phyloP scores from a whole-genome alignment of 2,113 vertebrate species.

The Megaptera novaeangliae region DNA sequence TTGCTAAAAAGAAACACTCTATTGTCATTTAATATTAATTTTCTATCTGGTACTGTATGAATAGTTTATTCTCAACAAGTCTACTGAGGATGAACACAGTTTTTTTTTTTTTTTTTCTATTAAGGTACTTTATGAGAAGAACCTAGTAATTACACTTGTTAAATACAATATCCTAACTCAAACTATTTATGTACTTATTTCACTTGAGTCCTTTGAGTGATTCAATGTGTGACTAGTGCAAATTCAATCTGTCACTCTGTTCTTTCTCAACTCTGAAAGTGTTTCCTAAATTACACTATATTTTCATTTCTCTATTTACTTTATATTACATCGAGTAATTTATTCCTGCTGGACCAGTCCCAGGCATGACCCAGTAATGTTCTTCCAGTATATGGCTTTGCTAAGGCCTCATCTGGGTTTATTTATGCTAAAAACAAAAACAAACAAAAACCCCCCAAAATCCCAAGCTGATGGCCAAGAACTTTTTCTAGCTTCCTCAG shows the following conservation, averaged over 20 bases:
- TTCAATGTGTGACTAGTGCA: not conserved
- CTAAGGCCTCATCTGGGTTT: not conserved
- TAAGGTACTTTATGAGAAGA: not conserved
- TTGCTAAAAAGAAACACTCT: not conserved
- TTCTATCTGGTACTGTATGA: not conserved
- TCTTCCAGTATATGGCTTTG: not conserved
- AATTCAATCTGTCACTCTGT: not conserved
- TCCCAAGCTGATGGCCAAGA: not conserved
- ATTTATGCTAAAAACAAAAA: conserved; percentile 21
- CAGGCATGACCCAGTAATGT: not conserved
- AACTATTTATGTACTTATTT: not conserved
- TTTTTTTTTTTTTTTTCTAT: not conserved
- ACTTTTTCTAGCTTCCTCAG: not conserved
- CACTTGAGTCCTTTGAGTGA: not conserved
- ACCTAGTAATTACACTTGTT: not conserved
- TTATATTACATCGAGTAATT: conserved; percentile 2
- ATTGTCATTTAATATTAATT: not conserved
- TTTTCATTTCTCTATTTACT: conserved; percentile 23
- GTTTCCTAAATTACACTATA: not conserved
- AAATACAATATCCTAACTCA: not conserved
- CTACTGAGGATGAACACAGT: not conserved
- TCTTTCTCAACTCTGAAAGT: not conserved
- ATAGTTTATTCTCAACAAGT: not conserved
- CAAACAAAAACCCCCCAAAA: not conserved
- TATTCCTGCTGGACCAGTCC: not conserved